Conservation (phyloP, 2,888 invertebrate species). For the Germaria angustata region DNA sequence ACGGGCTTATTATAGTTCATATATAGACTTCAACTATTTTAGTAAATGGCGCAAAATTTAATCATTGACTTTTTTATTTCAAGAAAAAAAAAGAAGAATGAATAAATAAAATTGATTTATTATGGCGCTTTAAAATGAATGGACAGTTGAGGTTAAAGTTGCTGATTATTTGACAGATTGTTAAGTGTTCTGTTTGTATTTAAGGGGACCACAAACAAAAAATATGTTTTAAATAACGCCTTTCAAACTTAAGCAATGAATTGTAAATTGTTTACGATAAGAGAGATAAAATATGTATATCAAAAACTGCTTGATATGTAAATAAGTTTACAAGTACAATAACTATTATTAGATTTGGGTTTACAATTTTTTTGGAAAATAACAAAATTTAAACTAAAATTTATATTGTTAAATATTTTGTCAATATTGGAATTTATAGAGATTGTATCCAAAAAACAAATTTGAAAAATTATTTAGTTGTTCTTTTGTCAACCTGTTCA, state of each 20-base stretch:
- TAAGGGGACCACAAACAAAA: background rate
- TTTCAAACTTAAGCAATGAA: constrained; percentile 26
- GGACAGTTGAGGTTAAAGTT: constrained; percentile 76
- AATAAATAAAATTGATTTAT: constrained; percentile 63
- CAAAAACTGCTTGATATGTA: background rate
- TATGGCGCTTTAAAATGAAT: constrained; percentile 63
- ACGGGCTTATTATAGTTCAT: background rate
- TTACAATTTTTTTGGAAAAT: too few relatives aligned
- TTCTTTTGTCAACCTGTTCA: too few relatives aligned
- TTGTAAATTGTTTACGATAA: background rate
- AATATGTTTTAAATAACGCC: background rate
- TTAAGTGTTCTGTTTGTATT: constrained; percentile 56
- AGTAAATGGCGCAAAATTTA: background rate
- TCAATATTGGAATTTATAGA: too few relatives aligned
- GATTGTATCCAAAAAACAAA: too few relatives aligned
- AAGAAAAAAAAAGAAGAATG: background rate
- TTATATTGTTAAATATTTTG: too few relatives aligned
- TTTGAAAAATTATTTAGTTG: too few relatives aligned
- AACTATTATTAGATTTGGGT: too few relatives aligned
- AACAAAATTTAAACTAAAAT: too few relatives aligned
- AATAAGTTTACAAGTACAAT: background rate
- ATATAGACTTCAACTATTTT: constrained; percentile 18
- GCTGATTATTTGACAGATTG: constrained; percentile 75
- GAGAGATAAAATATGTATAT: background rate
- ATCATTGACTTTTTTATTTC: constrained; percentile 9